Evolutionary conservation across 92 coral and sea anemone species (phyloP).

Genomic region (Porites cylindrica): DNA sequence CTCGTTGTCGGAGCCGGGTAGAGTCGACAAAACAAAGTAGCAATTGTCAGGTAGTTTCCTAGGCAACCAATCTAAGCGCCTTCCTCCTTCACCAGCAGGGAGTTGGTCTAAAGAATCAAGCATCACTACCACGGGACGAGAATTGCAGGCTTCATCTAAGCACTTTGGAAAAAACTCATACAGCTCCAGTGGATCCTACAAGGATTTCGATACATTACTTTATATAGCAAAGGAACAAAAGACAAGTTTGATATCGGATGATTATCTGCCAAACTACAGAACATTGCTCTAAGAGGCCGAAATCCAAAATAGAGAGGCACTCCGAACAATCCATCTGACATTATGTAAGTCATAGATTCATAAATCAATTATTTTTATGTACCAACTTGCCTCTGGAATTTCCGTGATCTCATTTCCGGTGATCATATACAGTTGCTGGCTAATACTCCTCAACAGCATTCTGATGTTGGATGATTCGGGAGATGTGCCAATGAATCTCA

Average conservation of each 20-base stretch:
- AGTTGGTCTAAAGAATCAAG: constrained; percentile 98
- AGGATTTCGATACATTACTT: background rate
- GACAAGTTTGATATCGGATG: background rate
- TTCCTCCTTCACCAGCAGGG: constrained; percentile 89
- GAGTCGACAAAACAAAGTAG: constrained; percentile 85
- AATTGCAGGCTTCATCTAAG: constrained; percentile 77
- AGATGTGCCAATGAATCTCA: constrained; percentile 92
- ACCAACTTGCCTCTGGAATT: constrained; percentile 80
- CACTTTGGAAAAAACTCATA: constrained; percentile 82
- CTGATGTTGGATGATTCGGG: constrained; percentile 91
- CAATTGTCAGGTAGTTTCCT: constrained; percentile 76
- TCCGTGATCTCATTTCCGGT: constrained; percentile 59
- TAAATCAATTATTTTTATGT: background rate
- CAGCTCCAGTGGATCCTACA: constrained; percentile 85
- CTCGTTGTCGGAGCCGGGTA: constrained; percentile 83
- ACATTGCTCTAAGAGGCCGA: too few relatives aligned
- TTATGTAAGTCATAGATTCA: too few relatives aligned
- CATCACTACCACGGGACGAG: constrained; percentile 80
- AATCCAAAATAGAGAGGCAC: too few relatives aligned
- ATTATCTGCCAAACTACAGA: too few relatives aligned
- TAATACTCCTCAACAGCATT: constrained; percentile 83
- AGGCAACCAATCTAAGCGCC: constrained; percentile 95
- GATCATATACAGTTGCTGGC: constrained; percentile 84
- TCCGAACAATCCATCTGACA: too few relatives aligned
- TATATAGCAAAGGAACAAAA: background rate